Base-by-base conservation (phyloP, 92 coral and sea anemone genomes). In the Umimayanthus kanabou region DNA sequence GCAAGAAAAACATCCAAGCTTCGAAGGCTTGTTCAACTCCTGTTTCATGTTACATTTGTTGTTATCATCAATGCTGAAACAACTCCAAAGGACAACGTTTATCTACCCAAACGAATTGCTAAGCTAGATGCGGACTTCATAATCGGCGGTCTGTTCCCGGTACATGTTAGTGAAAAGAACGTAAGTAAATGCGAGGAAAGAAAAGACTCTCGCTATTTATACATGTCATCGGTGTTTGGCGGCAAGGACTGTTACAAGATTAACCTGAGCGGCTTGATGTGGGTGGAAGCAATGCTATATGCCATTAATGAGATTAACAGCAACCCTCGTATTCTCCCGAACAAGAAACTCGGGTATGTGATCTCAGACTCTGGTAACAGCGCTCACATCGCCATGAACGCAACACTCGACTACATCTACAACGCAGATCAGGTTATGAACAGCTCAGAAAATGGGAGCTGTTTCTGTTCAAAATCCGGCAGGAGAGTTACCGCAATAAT, bases 201-300 rank as follows among this genome's bases (percentile, higher is more conserved):
- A 49, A 84, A 79, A 13, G 83, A 82, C 5, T 84, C 92, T 0
- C 88, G 80, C 26, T 93, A 92, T 67, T 45, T 69, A 28, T 95
- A 82, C 77, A 89, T 91, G 86, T 79, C 89, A 14, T 85, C 88
- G 0, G 90, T 81, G 6, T 87, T 91, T 55, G 94, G 94, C 11
- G 79, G 50, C 0, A 79, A 30, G 20, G 80, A 82, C 26, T 97
- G 99, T 73, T 94, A 94, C 30, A 69, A 80, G 83, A 86, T 97
- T n/a, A 97, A 97, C 55, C 50, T 86, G 26, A 91, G 88, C 11
- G 99, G 96, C 23, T 73, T 94, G 33, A 95, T 97, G 98, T 97
- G 99, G 99, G 91, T 94, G 5, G 99, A 97, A 81, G 98, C 99
- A 6, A 91, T 95, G 93, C 67, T 94, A 22, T 97, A 91, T 65